phyloP scores from a whole-genome alignment of 2,888 invertebrate genomes.

The Hedya salicella region DNA sequence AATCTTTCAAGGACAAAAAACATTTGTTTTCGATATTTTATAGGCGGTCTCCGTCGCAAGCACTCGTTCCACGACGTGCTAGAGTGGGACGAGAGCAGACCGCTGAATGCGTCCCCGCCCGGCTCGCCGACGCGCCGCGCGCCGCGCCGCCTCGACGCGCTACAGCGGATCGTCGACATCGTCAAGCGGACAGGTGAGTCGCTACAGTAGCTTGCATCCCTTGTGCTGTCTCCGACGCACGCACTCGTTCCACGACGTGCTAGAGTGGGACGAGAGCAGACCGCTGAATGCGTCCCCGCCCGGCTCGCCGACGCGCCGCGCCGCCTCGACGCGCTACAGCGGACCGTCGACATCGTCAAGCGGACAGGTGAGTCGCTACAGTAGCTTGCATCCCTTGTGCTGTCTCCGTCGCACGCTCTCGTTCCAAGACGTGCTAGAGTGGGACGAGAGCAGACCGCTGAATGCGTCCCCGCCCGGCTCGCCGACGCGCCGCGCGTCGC shows the following conservation, averaged over 20 bases:
- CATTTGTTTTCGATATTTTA: not conserved
- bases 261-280: slow-evolving; percentile 86
- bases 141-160: not conserved
- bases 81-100: slow-evolving; percentile 86
- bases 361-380: no score
- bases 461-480: slow-evolving; percentile 86
- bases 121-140: slow-evolving; percentile 78
- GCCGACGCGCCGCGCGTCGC: slow-evolving; percentile 55
- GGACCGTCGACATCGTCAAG: slow-evolving; percentile 67
- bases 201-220: not conserved
- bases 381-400: no score
- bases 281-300: slow-evolving; percentile 82
- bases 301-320: slow-evolving; percentile 83
- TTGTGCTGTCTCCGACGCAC: no score
- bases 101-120: slow-evolving; percentile 83
- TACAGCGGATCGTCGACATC: slow-evolving; percentile 67
- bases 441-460: slow-evolving; percentile 83
- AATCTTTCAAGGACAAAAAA: no score
- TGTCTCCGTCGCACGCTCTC: no score
- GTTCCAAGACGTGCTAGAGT: slow-evolving; percentile 89
- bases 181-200: slow-evolving; percentile 57
- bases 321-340: slow-evolving; percentile 62
- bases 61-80: slow-evolving; percentile 91
- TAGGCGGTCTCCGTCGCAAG: slow-evolving; percentile 88
- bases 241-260: slow-evolving; percentile 84